These are phyloP conservation scores for Motacilla alba DNA, from an alignment of 2,113 vertebrate genomes.

Conservation along the genomic window DNA sequence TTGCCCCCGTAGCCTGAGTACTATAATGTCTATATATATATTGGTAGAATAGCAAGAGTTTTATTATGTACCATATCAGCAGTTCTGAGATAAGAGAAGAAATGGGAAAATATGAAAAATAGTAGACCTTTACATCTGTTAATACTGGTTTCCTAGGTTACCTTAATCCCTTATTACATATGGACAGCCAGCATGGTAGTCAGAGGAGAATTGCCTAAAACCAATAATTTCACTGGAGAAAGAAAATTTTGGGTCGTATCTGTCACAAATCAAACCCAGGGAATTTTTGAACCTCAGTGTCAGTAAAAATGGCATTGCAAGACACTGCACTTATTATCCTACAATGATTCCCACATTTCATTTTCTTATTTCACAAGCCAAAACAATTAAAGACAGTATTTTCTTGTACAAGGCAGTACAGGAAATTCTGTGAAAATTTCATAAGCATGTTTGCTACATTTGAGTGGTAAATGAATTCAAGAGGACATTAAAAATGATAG, in stretches of 20 bases:
- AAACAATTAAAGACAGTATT: neutral
- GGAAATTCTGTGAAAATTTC: neutral
- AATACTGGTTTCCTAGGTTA: neutral
- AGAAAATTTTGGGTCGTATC: neutral
- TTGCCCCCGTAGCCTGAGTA: neutral
- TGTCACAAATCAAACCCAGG: neutral
- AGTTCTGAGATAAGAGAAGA: neutral
- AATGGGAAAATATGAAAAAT: neutral
- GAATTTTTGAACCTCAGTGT: neutral
- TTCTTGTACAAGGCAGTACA: neutral
- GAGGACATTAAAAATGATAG: neutral
- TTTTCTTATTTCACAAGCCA: neutral
- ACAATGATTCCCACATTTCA: neutral
- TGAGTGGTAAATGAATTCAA: neutral
- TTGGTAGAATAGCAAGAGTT: neutral
- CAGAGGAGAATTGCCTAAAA: neutral
- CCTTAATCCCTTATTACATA: neutral
- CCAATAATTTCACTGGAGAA: neutral
- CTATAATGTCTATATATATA: neutral
- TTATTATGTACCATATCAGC: neutral
- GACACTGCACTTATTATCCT: neutral
- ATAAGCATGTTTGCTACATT: neutral
- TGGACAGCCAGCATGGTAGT: neutral
- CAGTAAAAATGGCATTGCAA: neutral
- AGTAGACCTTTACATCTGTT: neutral